Conservation (phyloP, 2,888 invertebrate genomes). For the Quadroppia sp. region DNA sequence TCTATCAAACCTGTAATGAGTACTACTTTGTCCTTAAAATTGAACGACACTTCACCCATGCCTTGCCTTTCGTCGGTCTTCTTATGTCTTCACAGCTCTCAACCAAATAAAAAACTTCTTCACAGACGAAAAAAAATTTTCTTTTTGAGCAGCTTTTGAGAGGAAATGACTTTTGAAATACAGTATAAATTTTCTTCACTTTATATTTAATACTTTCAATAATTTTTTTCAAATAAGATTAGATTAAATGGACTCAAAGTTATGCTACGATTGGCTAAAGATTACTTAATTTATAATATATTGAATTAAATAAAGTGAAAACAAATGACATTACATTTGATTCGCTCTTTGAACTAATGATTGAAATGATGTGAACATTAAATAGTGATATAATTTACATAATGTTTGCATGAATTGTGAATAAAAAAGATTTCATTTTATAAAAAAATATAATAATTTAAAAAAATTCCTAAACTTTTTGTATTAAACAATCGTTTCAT, state of each 20-base stretch:
- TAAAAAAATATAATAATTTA: conserved; percentile 5
- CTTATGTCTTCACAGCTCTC: too few species aligned
- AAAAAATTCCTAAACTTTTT: background rate
- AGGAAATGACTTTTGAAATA: background rate
- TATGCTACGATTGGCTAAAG: background rate
- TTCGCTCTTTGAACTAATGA: background rate
- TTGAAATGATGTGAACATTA: conserved; percentile 23
- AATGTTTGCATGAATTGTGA: conserved; percentile 15
- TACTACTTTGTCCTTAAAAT: too few species aligned
- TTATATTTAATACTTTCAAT: too few species aligned
- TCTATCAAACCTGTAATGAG: too few species aligned
- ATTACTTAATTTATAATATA: background rate
- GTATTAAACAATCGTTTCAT: background rate
- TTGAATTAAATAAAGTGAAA: background rate
- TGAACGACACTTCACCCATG: too few species aligned
- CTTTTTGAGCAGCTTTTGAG: too few species aligned
- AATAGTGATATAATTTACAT: conserved; percentile 30
- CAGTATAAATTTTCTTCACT: background rate
- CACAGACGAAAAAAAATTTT: too few species aligned
- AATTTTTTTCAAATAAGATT: background rate
- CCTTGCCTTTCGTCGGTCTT: too few species aligned
- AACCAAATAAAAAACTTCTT: too few species aligned
- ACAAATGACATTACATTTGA: conserved; percentile 14
- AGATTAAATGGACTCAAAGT: background rate
- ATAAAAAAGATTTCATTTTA: conserved; percentile 8